phyloP scores from a whole-genome alignment of 2,888 invertebrate genomes.

The Ramazzottius varieornatus region DNA sequence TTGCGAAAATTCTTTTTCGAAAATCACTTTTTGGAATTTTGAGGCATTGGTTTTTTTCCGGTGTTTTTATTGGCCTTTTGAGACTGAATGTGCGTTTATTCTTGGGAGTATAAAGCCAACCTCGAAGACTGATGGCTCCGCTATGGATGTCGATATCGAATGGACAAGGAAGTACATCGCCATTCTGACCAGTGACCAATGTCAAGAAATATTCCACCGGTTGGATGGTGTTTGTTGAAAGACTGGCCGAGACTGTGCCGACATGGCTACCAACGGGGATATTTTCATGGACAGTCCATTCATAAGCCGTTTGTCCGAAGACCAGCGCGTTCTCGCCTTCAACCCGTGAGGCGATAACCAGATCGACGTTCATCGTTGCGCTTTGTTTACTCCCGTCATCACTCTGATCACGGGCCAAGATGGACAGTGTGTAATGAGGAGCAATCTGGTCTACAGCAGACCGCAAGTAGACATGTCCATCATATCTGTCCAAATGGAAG shows the following conservation, averaged over 20 bases:
- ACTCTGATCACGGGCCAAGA: background rate
- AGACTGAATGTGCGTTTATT: too few species aligned
- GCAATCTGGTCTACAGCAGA: background rate
- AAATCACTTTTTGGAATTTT: too few species aligned
- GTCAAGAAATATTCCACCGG: constrained; percentile 70
- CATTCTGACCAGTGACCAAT: constrained; percentile 28
- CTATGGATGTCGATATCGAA: constrained; percentile 14
- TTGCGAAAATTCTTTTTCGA: too few species aligned
- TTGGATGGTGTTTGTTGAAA: constrained; percentile 6
- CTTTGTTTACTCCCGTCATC: background rate
- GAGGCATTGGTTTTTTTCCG: too few species aligned
- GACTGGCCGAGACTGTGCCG: constrained; percentile 34
- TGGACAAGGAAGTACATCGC: constrained; percentile 15
- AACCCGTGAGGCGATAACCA: background rate
- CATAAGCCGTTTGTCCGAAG: constrained; percentile 33
- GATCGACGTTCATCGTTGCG: background rate
- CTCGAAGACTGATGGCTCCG: constrained; percentile 11
- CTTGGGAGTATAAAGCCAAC: too few species aligned
- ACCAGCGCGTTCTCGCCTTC: background rate
- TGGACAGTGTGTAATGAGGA: background rate
- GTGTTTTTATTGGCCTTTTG: too few species aligned
- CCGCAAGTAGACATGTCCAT: background rate
- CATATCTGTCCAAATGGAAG: constrained; percentile 4
- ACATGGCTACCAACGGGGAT: constrained; percentile 61
- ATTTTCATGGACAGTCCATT: constrained; percentile 61